Base-by-base conservation (phyloP, 2,113 vertebrate species). In the Sphaerodactylus townsendi region DNA sequence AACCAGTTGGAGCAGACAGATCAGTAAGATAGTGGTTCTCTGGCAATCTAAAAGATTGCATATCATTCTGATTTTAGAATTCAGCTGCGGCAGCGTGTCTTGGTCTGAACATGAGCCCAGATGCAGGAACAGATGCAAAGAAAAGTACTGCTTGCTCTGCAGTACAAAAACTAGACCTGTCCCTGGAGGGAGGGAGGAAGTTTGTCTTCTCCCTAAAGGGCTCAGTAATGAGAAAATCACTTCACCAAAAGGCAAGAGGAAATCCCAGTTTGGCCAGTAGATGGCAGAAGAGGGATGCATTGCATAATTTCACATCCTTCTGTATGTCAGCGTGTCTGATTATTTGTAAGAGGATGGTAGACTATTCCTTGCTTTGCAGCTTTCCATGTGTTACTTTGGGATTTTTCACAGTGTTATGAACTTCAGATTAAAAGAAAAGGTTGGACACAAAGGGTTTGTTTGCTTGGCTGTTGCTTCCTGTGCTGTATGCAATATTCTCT, bases 281-380 rank as follows among this genome's bases (percentile, higher is more conserved):
- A 1, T 86, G 94, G 94, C 89, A 90, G 82, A 91, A 86, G 86
- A 89, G 71, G 35, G 59, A 75, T 74, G 70, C 21, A 17, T 72
- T 77, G 59, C 7, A 21, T 37, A 11, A 3, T 64, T 72, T 35
- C 33, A 10, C 77, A 44, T 30, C 75, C 62, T 50, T 21, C 30
- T n/a, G 46, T 30, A 66, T 44, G 8, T 10, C 10, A 21, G 56
- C 0, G 23, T 64, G 64, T 79, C 9, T 19, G 15, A 25, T 39
- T 70, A 15, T 77, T 39, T 9, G 10, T 50, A 50, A 30, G 37
- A 71, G 19, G 35, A 50, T 25, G 25, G 10, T 10, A 30, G 44
- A 4, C 33, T n/a, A 8, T 30, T 28, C 25, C 25, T 56, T 71
- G 65, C 28, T 35, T 44, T 77, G 39, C 23, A 62, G 35, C 23